phyloP scores from a whole-genome alignment of 2,888 invertebrate species.

The Cataglyphis livida region DNA sequence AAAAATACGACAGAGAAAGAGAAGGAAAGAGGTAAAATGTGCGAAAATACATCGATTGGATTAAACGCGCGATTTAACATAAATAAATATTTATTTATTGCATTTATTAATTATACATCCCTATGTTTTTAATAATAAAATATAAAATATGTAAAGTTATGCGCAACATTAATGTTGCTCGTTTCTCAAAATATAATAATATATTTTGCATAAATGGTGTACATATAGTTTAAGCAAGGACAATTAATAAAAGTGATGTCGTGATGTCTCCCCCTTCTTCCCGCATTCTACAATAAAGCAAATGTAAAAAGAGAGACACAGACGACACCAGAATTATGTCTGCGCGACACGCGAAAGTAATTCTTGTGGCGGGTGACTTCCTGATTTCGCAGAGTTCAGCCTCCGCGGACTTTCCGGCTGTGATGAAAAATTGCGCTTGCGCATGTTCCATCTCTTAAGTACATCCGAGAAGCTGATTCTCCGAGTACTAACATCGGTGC shows the following conservation, averaged over 20 bases:
- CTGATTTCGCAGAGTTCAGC: slow-evolving; percentile 63
- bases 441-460: slow-evolving; percentile 55
- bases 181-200: neutral
- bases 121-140: neutral
- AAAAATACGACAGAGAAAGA: neutral
- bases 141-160: neutral
- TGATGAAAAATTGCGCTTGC: slow-evolving; percentile 65
- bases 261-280: neutral
- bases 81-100: slow-evolving; percentile 16
- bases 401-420: slow-evolving; percentile 39
- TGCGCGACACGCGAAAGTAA: slow-evolving; percentile 60
- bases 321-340: slow-evolving; percentile 54
- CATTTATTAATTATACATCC: slow-evolving; percentile 1
- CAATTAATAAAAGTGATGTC: slow-evolving; percentile 11
- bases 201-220: neutral
- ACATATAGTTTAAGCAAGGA: neutral
- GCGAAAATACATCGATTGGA: neutral
- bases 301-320: slow-evolving; percentile 3
- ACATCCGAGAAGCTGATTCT: slow-evolving; percentile 35
- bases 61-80: neutral
- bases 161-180: neutral
- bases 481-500: neutral
- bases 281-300: slow-evolving; percentile 14
- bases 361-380: slow-evolving; percentile 53
- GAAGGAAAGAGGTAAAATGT: neutral